Base-by-base conservation (phyloP, 2,113 vertebrate species). In the Rhea americana region DNA sequence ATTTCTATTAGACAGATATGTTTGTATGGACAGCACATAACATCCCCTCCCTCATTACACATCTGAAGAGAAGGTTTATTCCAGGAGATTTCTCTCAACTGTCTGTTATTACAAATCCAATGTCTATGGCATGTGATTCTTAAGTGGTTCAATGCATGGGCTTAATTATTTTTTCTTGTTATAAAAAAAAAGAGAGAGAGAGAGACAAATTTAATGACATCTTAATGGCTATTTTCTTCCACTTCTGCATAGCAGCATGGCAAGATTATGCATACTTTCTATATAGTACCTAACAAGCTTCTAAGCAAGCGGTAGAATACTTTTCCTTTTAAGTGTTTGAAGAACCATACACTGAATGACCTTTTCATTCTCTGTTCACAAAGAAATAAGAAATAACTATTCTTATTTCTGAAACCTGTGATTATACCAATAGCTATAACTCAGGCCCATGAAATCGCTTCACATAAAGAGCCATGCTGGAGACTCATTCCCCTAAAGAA, bases 261-360 rank as follows among this genome's bases (percentile, higher is more conserved):
- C 77, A 81, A 82, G 72, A 86, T 95, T 92, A 87, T 85, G 63
- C 48, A 22, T 68, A 72, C 63, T 83, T 75, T 79, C 83, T 76
- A 63, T 82, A 70, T 28, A 58, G 68, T 74, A 85, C 85, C 77
- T 95, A 95, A 91, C 93, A 95, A 96, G 93, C 94, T 76, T 87
- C 67, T 85, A 94, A 85, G 67, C 82, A 92, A 91, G 71, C 87
- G 95, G 89, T 95, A 94, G 93, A 97, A 97, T 94, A 94, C 37
- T 53, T 90, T 92, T 89, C 67, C 92, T 97, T 97, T 97, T 85
- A 97, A 97, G 95, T 94, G 85, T 95, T 96, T 95, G 92, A 92
- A 93, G 93, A 95, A 90, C 82, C 67, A 82, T 95, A 90, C 93
- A 91, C 90, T 82, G 55, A 70, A 71, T 94, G 96, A 95, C 96